Evolutionary conservation across 2,888 invertebrate genomes (phyloP), one percentile per base, ranked within the genome.

Genomic region (Branchipolynoe longqiensis): DNA sequence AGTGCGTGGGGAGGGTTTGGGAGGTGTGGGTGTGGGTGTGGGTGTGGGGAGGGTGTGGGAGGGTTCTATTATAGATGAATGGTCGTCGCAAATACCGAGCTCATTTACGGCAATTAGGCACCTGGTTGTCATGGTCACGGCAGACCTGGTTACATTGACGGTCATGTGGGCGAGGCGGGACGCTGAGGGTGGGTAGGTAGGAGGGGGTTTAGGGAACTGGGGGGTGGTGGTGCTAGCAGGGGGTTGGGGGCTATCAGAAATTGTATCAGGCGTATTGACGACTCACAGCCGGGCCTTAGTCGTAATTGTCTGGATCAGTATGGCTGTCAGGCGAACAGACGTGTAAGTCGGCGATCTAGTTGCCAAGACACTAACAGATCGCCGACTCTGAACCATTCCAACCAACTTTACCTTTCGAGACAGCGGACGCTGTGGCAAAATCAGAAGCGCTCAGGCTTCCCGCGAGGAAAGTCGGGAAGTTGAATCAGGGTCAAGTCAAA

Each of bases 191-290:
- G n/a, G n/a, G n/a, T n/a, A n/a, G n/a, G n/a, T n/a, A n/a, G n/a
- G n/a, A n/a, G n/a, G n/a, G n/a, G n/a, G n/a, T n/a, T n/a, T n/a
- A n/a, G n/a, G n/a, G n/a, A n/a, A n/a, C n/a, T n/a, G n/a, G n/a
- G n/a, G n/a, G n/a, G n/a, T n/a, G n/a, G n/a, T 62, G 25, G 62
- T 62, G 14, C 25, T 12, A 12, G 62, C 12, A 31, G 62, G 62
- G 18, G 18, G 62, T 31, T 31, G 62, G 28, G 25, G 62, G 28
- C 62, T 62, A 3, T 62, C 25, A 25, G 2, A 25, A 31, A 62
- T 62, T 62, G 62, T 62, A 62, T 62, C 62, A 62, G 12, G 28
- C 62, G 31, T 62, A 62, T 62, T 62, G 28, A 62, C 62, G 31
- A 31, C 28, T 62, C 25, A 14, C 2, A 31, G 28, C 12, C 31